phyloP scores from a whole-genome alignment of 2,113 vertebrate species.

The Actenoides hombroni region DNA sequence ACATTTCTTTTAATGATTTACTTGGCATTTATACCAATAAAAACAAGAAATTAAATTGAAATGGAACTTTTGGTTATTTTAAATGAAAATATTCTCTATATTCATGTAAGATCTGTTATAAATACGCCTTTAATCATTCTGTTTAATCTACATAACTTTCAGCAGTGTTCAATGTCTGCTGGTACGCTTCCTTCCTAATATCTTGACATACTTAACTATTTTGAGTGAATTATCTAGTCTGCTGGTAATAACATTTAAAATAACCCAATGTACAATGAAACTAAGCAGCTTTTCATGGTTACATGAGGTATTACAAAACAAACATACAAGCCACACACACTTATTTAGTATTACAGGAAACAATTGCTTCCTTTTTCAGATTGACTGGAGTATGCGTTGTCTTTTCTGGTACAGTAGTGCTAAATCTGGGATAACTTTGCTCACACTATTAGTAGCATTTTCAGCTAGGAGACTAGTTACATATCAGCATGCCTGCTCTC shows the following conservation, averaged over 20 bases:
- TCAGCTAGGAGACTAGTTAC: not conserved
- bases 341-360: not conserved
- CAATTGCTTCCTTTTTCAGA: not conserved
- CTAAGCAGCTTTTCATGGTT: not conserved
- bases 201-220: not conserved
- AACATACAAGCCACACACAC: not conserved
- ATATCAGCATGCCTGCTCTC: not conserved
- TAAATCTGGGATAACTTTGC: not conserved
- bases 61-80: not conserved
- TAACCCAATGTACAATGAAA: not conserved
- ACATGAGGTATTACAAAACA: not conserved
- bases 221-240: not conserved
- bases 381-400: not conserved
- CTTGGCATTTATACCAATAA: constrained; percentile 72
- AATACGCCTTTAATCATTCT: not conserved
- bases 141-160: not conserved
- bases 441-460: not conserved
- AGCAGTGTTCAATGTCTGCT: not conserved
- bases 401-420: not conserved
- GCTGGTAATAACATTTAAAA: not conserved
- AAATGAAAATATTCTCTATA: not conserved
- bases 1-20: constrained; percentile 80
- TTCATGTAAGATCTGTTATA: not conserved
- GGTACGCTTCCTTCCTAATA: not conserved
- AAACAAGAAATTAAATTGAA: constrained; percentile 2